Base-by-base conservation (phyloP, 1,140 invertebrate species). In the Camponotus pennsylvanicus region DNA sequence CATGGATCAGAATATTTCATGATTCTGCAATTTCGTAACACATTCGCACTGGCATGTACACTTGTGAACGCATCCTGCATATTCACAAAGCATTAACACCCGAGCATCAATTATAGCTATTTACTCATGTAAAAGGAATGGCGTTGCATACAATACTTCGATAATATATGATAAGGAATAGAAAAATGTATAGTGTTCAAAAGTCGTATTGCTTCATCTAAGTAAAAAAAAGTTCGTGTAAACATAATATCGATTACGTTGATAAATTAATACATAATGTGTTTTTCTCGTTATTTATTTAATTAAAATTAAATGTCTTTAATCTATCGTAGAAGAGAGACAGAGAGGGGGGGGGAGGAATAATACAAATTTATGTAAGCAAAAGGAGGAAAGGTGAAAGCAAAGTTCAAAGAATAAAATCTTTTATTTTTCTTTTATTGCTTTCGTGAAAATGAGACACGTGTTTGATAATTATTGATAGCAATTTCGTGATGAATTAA, bases 1-100 rank as follows among this genome's bases (percentile, higher is more conserved):
- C 59, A 80, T 85, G 40, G 64, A 67, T 63, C 71, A 59, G 7
- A 32, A 21, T 37, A 59, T 84, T 89, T 87, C 75, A 71, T 82
- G 88, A 90, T 88, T 71, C 67, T 69, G 37, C 61, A 59, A 45
- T 89, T 90, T 90, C 73, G 89, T 77, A 90, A 90, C 45, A 73
- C 69, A 77, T 84, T 11, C 64, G 71, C 76, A 78, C 86, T 77
- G 80, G 21, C 69, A 34, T 71, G 59, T 77, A 21, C n/a, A 52
- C 78, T 27, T 27, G 67, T 21, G 73, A 78, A 87, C 21, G 63
- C 61, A 59, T 52, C 4, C 61, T 52, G 67, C 83, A 69, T 76
- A 52, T 67, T 27, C 73, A 70, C 69, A 34, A 66, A 73, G 75
- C 77, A 89, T 88, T 75, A 86, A 86, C 69, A 77, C 76, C 5